phyloP scores from a whole-genome alignment of 2,888 invertebrate species.

The Yponomeuta sedellus region DNA sequence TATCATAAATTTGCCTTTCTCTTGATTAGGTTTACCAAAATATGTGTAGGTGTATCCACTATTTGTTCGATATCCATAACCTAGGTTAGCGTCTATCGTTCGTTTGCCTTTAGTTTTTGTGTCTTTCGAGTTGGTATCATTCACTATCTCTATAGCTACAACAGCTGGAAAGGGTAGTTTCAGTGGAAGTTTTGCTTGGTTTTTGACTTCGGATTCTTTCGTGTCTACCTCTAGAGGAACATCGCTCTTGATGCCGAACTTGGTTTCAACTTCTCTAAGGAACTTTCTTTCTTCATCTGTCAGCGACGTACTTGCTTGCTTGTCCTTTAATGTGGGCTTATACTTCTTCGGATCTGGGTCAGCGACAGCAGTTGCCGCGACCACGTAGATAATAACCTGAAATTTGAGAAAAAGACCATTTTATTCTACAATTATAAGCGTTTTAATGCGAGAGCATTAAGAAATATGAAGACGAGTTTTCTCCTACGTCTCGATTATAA shows the following conservation, averaged over 20 bases:
- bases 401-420: constrained; percentile 35
- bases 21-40: constrained; percentile 61
- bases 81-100: constrained; percentile 83
- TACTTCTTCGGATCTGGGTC: constrained; percentile 68
- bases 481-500: background rate
- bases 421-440: background rate
- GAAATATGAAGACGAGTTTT: background rate
- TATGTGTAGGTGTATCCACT: constrained; percentile 68
- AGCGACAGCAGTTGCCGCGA: constrained; percentile 37
- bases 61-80: constrained; percentile 79
- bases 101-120: constrained; percentile 77
- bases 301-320: constrained; percentile 41
- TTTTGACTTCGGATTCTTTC: constrained; percentile 19
- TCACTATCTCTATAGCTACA: constrained; percentile 78
- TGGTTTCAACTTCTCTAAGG: constrained; percentile 65
- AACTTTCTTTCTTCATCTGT: constrained; percentile 65
- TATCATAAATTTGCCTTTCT: constrained; percentile 77
- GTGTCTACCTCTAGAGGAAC: constrained; percentile 26
- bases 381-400: constrained; percentile 54
- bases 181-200: constrained; percentile 21
- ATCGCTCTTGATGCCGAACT: constrained; percentile 61
- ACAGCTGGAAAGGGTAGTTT: constrained; percentile 68
- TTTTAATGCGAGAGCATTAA: background rate
- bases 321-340: constrained; percentile 44
- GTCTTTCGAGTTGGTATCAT: constrained; percentile 70